Evolutionary conservation across 2,888 invertebrate genomes (phyloP), one percentile per base, ranked within the genome.

Genomic region (Timandra comae): DNA sequence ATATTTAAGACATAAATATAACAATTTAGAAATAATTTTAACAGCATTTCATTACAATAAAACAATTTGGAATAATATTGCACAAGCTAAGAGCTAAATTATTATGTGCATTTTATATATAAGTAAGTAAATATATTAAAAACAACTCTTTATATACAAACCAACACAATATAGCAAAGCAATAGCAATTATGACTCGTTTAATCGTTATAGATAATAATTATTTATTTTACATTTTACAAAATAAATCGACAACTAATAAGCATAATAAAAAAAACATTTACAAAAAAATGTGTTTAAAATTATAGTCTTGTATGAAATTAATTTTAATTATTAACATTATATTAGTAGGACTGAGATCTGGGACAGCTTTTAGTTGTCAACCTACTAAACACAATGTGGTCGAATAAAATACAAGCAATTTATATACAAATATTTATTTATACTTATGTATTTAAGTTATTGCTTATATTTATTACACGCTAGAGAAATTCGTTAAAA

Each of bases 11-110:
- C 80, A 81, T 73, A 66, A 63, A 63, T 77, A 75, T 80, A 82
- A 82, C 76, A 81, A 81, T 82, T 82, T 81, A 73, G 81, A 82
- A 81, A 80, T 80, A 76, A 82, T 70, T 62, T 75, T 70, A 81
- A 80, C 75, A 78, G 60, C 73, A 7, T 74, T 63, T 61, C 71
- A 77, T 69, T 41, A 26, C 29, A 41, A 38, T 35, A 42, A 78
- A 78, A 80, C 67, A 82, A 81, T 82, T 82, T 84, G 82, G 82
- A 82, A 81, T 81, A 78, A 71, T 79, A 79, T 81, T 79, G 80
- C 84, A 84, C 84, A 70, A 82, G 81, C 78, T 80, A 72, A 69
- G 74, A 78, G 81, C 76, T 77, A 81, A 79, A 75, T 68, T 52
- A 73, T 63, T 52, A 67, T 70, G 81, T 82, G 84, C 80, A 76